phyloP scores from a whole-genome alignment of 2,797 vertebrate genomes.

The Danio albolineatus region DNA sequence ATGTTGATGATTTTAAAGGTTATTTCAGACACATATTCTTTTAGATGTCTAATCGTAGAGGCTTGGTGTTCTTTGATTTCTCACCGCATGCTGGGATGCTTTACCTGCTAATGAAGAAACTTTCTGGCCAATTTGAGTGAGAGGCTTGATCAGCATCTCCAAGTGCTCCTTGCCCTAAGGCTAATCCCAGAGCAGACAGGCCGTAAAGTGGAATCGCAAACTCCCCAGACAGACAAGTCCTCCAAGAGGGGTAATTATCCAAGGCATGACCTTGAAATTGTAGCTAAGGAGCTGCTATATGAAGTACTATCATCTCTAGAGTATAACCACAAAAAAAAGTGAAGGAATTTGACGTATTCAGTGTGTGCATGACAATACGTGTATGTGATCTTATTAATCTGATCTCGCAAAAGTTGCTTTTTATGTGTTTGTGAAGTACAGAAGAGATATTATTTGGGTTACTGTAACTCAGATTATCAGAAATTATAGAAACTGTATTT shows the following conservation, averaged over 20 bases:
- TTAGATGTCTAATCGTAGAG: background rate
- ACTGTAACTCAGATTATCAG: too few species aligned
- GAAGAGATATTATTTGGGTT: too few species aligned
- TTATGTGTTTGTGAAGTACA: too few species aligned
- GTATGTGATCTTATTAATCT: background rate
- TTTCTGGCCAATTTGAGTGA: constrained; percentile 38
- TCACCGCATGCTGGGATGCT: constrained; percentile 28
- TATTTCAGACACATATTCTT: background rate
- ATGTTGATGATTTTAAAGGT: constrained; percentile 9
- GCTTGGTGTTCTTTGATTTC: constrained; percentile 23
- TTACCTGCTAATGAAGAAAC: constrained; percentile 34
- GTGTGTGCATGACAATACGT: background rate
- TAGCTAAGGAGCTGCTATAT: constrained; percentile 28
- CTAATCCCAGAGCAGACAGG: constrained; percentile 67
- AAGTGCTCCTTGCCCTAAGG: constrained; percentile 57
- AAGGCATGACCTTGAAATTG: constrained; percentile 45
- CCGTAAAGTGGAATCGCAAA: constrained; percentile 52
- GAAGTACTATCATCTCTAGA: constrained; percentile 18
- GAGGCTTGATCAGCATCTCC: constrained; percentile 65
- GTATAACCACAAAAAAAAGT: constrained; percentile 1
- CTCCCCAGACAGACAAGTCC: constrained; percentile 68
- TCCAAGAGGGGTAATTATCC: constrained; percentile 56
- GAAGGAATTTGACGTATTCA: constrained; percentile 23
- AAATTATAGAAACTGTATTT: too few species aligned
- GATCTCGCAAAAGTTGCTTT: background rate